A percentile compares a stretch with the other conserved stretches of the same genome.
phyloP scores from a whole-genome alignment of 2,797 vertebrate genomes.

The Sarcophilus harrisii region DNA sequence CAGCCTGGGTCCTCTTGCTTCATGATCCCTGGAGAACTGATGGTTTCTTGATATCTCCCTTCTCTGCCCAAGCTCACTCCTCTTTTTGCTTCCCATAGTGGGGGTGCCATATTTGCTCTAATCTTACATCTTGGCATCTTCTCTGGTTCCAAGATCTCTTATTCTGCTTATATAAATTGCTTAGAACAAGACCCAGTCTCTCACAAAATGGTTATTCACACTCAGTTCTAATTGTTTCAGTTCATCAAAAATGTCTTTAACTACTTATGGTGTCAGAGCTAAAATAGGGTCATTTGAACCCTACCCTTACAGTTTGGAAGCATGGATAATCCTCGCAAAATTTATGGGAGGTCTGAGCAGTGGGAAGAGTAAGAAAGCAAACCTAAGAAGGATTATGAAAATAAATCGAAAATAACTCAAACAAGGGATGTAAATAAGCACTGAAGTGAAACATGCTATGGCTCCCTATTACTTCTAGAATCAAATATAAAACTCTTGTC shows the following conservation, averaged over 20 bases:
- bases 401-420: neutral
- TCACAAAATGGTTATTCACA: neutral
- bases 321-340: neutral
- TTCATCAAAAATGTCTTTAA: neutral
- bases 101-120: neutral
- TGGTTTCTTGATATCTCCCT: neutral
- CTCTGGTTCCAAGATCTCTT: neutral
- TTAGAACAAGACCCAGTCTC: neutral
- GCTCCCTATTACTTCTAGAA: neutral
- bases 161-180: neutral
- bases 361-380: neutral
- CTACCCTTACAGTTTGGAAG: neutral
- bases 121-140: neutral
- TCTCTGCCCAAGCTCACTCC: neutral
- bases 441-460: neutral
- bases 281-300: neutral
- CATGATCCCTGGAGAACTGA: neutral
- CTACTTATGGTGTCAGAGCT: neutral
- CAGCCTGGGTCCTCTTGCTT: neutral
- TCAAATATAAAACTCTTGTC: neutral
- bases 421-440: constrained; percentile 10
- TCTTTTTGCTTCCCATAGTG: neutral
- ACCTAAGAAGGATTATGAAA: neutral
- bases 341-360: neutral
- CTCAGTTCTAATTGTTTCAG: neutral